Percentiles rank a stretch among this genome's conserved stretches.
phyloP scores from a whole-genome alignment of 1,140 invertebrate genomes.

The Yoshiicerus persimilis region DNA sequence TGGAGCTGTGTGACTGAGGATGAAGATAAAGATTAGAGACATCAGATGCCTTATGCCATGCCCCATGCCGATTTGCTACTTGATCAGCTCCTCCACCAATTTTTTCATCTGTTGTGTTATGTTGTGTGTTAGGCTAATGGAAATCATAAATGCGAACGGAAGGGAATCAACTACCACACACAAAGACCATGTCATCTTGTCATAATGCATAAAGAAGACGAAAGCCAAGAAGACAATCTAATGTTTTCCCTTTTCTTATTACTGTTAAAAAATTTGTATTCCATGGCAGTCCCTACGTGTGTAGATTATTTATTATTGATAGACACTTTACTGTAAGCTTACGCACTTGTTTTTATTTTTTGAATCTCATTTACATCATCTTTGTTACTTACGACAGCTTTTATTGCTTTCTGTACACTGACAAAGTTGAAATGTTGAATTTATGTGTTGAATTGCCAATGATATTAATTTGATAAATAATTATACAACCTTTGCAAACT shows the following conservation, averaged over 20 bases:
- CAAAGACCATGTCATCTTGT: background rate
- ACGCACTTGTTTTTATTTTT: background rate
- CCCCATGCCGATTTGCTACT: conserved; percentile 12
- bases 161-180: conserved; percentile 1
- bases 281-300: background rate
- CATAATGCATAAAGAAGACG: background rate
- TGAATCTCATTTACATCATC: background rate
- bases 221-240: background rate
- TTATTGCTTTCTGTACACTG: background rate
- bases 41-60: background rate
- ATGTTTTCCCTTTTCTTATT: background rate
- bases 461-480: too few relatives aligned
- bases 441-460: too few relatives aligned
- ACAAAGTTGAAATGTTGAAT: background rate
- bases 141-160: background rate
- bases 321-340: background rate
- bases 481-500: too few relatives aligned
- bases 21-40: background rate
- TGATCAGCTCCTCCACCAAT: background rate
- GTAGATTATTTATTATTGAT: background rate
- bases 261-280: background rate
- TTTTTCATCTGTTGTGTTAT: background rate
- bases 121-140: background rate
- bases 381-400: background rate
- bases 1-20: background rate